These are phyloP conservation scores for Xiphophorus hellerii DNA, from an alignment of 2,113 vertebrate species.

Conservation along the genomic window DNA sequence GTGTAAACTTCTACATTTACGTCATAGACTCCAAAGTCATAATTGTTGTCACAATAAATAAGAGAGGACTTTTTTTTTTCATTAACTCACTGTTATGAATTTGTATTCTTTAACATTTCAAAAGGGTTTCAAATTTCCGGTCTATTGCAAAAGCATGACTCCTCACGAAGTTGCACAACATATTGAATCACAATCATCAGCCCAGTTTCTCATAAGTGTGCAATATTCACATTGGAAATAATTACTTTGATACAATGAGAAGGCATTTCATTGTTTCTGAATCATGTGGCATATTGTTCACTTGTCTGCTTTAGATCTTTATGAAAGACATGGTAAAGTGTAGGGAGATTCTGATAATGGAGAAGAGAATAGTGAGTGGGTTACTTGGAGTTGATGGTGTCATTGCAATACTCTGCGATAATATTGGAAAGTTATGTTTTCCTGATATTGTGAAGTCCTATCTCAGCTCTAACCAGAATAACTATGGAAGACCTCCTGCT, in stretches of 20 bases:
- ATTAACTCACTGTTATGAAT: neutral
- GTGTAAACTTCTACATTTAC: neutral
- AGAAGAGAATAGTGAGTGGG: neutral
- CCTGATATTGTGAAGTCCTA: neutral
- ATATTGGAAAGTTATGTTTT: neutral
- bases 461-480: neutral
- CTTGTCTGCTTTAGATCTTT: neutral
- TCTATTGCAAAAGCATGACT: neutral
- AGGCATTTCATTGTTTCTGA: neutral
- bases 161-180: neutral
- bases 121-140: neutral
- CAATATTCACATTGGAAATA: neutral
- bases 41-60: conserved; percentile 2
- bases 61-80: conserved; percentile 1
- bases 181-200: neutral
- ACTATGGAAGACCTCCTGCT: neutral
- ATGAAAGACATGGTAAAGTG: neutral
- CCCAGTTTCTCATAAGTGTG: neutral
- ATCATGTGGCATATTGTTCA: neutral
- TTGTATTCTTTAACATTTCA: neutral
- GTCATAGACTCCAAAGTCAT: neutral
- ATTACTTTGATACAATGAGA: neutral
- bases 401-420: neutral
- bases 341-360: neutral
- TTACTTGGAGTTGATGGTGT: neutral